Base-by-base conservation (phyloP, 2,888 invertebrate species). In the Drosophila incognita region DNA sequence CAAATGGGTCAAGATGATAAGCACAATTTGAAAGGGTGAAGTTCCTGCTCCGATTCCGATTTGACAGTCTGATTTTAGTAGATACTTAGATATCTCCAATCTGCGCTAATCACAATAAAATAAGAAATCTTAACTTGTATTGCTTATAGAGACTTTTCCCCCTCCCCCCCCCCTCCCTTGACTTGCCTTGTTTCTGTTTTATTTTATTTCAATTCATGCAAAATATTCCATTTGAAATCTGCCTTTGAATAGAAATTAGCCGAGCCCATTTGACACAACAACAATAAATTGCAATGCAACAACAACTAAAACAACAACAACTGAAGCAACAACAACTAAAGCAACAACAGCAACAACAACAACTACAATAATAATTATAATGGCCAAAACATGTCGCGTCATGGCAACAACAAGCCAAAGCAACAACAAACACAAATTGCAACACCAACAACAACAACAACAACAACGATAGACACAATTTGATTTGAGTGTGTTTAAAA, bases 301-400 rank as follows among this genome's bases (percentile, higher is more conserved):
- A 35, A 24, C 58, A 58, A 65, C 38, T 4, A 0, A 29, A 29
- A 1, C 29, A 29, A 29, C 29, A 35, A n/a, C 54, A 56, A 57
- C 35, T 1, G 1, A 24, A 24, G 21, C 21, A 24, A 33, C 8
- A 46, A 24, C 24, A 24, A 24, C 24, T 24, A 8, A n/a, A n/a
- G 10, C 40, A 42, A 42, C n/a, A 42, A 42, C 11, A 42, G 13
- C 21, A 13, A 13, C 42, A 46, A 46, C 42, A 31, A 42, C 24
- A 24, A 29, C 13, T n/a, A 53, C 33, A 48, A 59, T 56, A 61
- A 60, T 64, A 67, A 83, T 82, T 79, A 69, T 80, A 87, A 83
- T 75, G 88, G 71, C 83, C 83, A 82, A 87, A 87, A 77, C 85
- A 85, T 79, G 88, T 85, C 83, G 74, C 73, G 81, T 60, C 64